Evolutionary conservation across 2,888 invertebrate genomes (phyloP).

Genomic region (Plemyria rubiginata): DNA sequence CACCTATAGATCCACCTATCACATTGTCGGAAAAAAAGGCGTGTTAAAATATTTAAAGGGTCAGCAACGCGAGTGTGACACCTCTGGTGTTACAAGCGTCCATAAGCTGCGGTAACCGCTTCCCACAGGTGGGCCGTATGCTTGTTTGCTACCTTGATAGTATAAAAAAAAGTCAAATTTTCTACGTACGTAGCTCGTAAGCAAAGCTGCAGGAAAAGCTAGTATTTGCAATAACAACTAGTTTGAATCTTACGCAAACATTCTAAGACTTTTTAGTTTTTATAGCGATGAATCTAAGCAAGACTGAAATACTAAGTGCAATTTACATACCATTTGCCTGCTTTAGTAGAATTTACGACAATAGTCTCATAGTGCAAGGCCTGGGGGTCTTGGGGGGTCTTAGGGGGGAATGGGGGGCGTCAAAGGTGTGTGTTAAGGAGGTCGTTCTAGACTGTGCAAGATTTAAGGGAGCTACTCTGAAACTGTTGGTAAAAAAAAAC

Average conservation of each 20-base stretch:
- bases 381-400: not conserved
- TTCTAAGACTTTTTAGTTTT: constrained; percentile 4
- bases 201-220: not conserved
- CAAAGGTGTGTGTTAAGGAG: constrained; percentile 24
- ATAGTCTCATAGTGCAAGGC: constrained; percentile 14
- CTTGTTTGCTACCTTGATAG: too few relatives aligned
- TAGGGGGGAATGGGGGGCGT: not conserved
- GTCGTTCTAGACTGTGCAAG: constrained; percentile 20
- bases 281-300: constrained; percentile 19
- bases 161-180: too few relatives aligned
- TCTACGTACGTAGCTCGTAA: too few relatives aligned
- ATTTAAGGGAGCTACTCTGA: constrained; percentile 24
- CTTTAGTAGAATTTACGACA: constrained; percentile 28
- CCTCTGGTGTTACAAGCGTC: too few relatives aligned
- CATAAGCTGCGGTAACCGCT: too few relatives aligned
- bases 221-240: not conserved
- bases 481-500: too few relatives aligned
- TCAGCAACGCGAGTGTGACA: too few relatives aligned
- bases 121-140: too few relatives aligned
- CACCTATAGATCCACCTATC: too few relatives aligned
- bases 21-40: too few relatives aligned
- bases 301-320: constrained; percentile 23
- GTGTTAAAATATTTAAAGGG: too few relatives aligned
- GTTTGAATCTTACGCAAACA: not conserved
- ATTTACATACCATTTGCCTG: constrained; percentile 27